A percentile compares a stretch with the other conserved stretches of the same genome.
phyloP scores from a whole-genome alignment of 2,113 vertebrate species.

The Leuciscus idus region DNA sequence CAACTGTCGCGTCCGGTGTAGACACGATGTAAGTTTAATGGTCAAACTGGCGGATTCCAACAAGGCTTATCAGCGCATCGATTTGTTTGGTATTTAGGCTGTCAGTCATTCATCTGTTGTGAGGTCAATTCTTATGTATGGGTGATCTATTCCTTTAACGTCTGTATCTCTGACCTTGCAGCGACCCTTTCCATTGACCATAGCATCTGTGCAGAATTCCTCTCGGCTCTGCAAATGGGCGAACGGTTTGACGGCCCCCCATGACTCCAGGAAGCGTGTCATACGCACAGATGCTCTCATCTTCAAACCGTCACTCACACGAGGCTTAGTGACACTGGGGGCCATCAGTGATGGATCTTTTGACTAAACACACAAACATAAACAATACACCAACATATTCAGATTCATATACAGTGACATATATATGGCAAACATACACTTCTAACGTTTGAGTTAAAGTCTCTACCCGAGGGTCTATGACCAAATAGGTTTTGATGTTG shows the following conservation, averaged over 20 bases:
- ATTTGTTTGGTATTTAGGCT: neutral
- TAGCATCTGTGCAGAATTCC: constrained; percentile 80
- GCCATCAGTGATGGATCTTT: constrained; percentile 78
- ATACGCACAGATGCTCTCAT: constrained; percentile 94
- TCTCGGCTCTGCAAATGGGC: constrained; percentile 92
- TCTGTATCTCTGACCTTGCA: constrained; percentile 77
- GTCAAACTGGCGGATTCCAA: neutral
- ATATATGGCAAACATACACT: neutral
- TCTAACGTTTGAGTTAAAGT: neutral
- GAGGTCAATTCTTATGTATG: neutral
- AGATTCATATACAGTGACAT: neutral
- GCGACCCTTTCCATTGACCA: constrained; percentile 76
- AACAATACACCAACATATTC: constrained; percentile 20
- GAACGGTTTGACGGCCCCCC: constrained; percentile 95
- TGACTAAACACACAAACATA: constrained; percentile 72
- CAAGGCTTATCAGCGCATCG: neutral
- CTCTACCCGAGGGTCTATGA: constrained; percentile 85
- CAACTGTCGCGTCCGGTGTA: too few species aligned
- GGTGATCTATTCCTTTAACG: neutral
- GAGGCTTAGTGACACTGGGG: constrained; percentile 77
- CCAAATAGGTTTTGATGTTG: constrained; percentile 88
- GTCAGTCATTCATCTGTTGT: neutral
- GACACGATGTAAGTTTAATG: neutral
- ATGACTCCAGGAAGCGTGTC: constrained; percentile 96
- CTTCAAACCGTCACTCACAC: constrained; percentile 88